Base-by-base conservation (phyloP, 2,113 vertebrate genomes). In the Heterotilapia buettikoferi region DNA sequence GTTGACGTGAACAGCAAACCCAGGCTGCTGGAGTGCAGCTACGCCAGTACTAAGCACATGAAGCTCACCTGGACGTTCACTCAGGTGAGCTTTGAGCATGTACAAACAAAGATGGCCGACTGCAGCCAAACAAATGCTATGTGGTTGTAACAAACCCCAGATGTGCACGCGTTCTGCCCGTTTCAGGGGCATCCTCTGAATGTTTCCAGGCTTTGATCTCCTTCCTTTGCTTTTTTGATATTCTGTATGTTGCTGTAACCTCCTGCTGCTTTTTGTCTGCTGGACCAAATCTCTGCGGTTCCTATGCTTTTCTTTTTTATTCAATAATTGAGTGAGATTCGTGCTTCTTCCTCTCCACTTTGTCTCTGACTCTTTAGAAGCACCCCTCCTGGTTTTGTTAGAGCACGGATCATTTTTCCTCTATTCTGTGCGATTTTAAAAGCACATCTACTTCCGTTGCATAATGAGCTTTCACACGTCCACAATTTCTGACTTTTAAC, bases 1-100 rank as follows among this genome's bases (percentile, higher is more conserved):
- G 98, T 99, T 92, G 98, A 99, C n/a, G 98, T 99, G 90, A 99
- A 99, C 95, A 97, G 97, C 93, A 96, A 96, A 57, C 98, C 98
- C 3, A 92, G 98, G 89, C 97, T 99, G 89, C 97, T 99, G 82
- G 98, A 99, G 94, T 99, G 98, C 96, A 98, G 97, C 95, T 98
- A 99, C 9, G 98, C 98, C 87, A 97, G 97, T 82, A 96, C 97
- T 92, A 99, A 98, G 95, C 97, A 98, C 93, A 98, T 99, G 98
- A 99, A 98, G 96, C 97, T 99, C 79, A 97, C 98, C 94, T 99
- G 98, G 98, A 96, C 97, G 9, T 98, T 99, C 95, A 96, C 97
- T 95, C 98, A 99, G 98, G 98, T 89, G 63, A 85, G 87, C 9
- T 5, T 40, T 18, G 24, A 50, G 24, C 43, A 12, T 6, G 1